Percentiles rank a stretch among this genome's conserved stretches.
Evolutionary conservation across 2,888 invertebrate genomes (phyloP).

Genomic region (Branchellion lobata): DNA sequence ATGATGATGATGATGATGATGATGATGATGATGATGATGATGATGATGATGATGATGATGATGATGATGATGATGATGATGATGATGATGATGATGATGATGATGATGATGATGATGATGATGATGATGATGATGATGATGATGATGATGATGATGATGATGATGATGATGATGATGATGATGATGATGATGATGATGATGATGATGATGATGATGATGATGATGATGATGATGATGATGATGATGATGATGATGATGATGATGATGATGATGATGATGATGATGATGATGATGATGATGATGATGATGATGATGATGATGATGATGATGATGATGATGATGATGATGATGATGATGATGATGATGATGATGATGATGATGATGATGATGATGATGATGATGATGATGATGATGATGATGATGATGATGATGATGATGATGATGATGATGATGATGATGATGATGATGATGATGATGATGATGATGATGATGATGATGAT

Average conservation of each 20-base stretch:
- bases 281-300: slow-evolving; percentile 5
- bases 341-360: background rate
- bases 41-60: slow-evolving; percentile 3
- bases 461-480: slow-evolving; percentile 1
- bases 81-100: slow-evolving; percentile 8
- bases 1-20: slow-evolving; percentile 3
- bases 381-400: background rate
- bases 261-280: slow-evolving; percentile 3
- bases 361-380: slow-evolving; percentile 3
- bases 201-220: slow-evolving; percentile 3
- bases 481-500: background rate
- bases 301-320: slow-evolving; percentile 3
- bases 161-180: slow-evolving; percentile 1
- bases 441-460: background rate
- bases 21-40: slow-evolving; percentile 1
- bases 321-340: slow-evolving; percentile 5
- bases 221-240: slow-evolving; percentile 5
- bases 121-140: slow-evolving; percentile 1
- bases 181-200: slow-evolving; percentile 8
- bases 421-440: background rate
- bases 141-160: slow-evolving; percentile 3
- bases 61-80: slow-evolving; percentile 1
- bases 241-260: background rate
- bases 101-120: slow-evolving; percentile 3
- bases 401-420: slow-evolving; percentile 3